These are phyloP conservation scores for Hapalemur alaotrensis DNA, from an alignment of 2,797 vertebrate species.

Conservation along the genomic window DNA sequence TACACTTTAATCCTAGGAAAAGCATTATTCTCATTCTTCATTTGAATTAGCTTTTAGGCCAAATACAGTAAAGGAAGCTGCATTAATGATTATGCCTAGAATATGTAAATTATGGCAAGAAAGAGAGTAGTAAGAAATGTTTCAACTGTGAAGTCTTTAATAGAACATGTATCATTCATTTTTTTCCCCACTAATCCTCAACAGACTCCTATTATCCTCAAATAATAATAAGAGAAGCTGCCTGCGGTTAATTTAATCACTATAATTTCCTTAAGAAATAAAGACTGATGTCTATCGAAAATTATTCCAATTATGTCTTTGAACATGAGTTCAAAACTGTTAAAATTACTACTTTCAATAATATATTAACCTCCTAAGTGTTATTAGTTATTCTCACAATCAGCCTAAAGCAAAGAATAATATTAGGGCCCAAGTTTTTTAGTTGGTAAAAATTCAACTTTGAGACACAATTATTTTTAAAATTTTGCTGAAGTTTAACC, in stretches of 20 bases:
- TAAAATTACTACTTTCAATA: conserved; percentile 70
- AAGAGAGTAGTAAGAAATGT: background rate
- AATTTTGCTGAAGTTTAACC: conserved; percentile 16
- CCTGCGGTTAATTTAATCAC: conserved; percentile 76
- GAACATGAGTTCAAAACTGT: conserved; percentile 68
- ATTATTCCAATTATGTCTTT: conserved; percentile 70
- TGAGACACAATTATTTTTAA: conserved; percentile 35
- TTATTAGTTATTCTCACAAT: conserved; percentile 39
- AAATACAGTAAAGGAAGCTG: conserved; percentile 1
- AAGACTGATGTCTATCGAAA: conserved; percentile 72
- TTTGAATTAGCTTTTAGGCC: conserved; percentile 23
- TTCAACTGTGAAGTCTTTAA: conserved; percentile 10
- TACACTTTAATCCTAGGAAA: conserved; percentile 4
- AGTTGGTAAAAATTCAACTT: conserved; percentile 46
- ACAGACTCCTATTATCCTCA: conserved; percentile 74
- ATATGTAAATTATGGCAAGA: background rate
- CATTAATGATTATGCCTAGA: background rate
- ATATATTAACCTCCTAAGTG: conserved; percentile 59
- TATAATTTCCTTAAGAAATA: conserved; percentile 69
- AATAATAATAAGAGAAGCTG: conserved; percentile 67
- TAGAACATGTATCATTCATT: conserved; percentile 28
- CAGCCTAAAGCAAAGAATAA: background rate
- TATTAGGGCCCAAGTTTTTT: conserved; percentile 16
- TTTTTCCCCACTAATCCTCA: conserved; percentile 55
- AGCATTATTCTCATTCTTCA: background rate